Evolutionary conservation across 2,888 invertebrate species (phyloP), one percentile per base, ranked within the genome.

Genomic region (Hirudinaria manillensis): DNA sequence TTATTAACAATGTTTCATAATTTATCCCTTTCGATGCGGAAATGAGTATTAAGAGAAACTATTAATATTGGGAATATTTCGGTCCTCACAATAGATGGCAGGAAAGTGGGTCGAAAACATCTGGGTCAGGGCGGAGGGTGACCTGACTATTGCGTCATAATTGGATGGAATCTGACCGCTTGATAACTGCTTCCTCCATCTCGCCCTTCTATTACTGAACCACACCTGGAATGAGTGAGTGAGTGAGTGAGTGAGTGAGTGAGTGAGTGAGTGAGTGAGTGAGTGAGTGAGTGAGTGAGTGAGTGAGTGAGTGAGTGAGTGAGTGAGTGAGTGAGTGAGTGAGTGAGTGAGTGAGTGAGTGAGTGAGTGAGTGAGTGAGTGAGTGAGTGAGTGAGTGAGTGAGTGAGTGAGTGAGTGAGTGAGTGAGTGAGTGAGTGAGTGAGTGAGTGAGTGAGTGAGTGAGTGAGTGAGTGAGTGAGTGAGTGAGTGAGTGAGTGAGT

Each of bases 171-270:
- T 56, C 66, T 78, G 78, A 68, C 72, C 73, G 65, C 77, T 77
- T 45, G 86, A 85, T 78, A 94, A 87, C 86, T 95, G 94, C 83
- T 98, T 98, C 76, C 98, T 89, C 79, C 95, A 89, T 71, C 97
- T 89, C 0, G 97, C 98, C 67, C 98, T 88, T 56, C 98, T 88
- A 84, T 98, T 98, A 83, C 95, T 95, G 86, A 98, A 98, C 97
- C 98, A 98, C 2, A 97, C 96, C 90, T 93, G 88, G 56, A 79
- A 79, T 27, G 68, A 4, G 34, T 2, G 68, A 1, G 68, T 27
- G 68, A 27, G 68, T 27, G 68, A 27, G 68, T 10, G 68, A 10
- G 68, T 45, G 71, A 7, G 56, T 7, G 56, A 24, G 56, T 56
- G 56, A 56, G 56, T 56, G 56, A 56, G 56, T 56, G 56, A 56